A percentile compares a stretch with the other conserved stretches of the same genome.
These are phyloP conservation scores for Hedya salicella DNA, from an alignment of 2,888 invertebrate species.

Conservation along the genomic window DNA sequence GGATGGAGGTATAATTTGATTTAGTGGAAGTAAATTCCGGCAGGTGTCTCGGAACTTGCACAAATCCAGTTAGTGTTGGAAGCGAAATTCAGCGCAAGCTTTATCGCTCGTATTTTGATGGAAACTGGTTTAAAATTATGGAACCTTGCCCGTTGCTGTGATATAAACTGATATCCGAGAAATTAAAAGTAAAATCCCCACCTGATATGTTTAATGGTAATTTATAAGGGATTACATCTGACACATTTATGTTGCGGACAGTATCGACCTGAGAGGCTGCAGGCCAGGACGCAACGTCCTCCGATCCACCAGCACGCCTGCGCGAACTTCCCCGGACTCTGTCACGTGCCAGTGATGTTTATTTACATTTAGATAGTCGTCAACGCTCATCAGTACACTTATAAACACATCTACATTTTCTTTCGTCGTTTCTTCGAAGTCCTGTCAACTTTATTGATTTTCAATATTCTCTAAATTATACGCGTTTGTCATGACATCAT, in stretches of 20 bases:
- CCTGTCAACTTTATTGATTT: slow-evolving; percentile 16
- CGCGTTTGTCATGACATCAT: not conserved
- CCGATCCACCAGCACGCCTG: slow-evolving; percentile 49
- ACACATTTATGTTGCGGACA: slow-evolving; percentile 27
- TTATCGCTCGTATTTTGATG: slow-evolving; percentile 8
- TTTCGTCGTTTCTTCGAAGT: slow-evolving; percentile 25
- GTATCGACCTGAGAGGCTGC: slow-evolving; percentile 36
- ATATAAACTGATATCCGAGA: too few species aligned
- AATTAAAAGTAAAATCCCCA: not conserved
- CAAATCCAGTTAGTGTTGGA: slow-evolving; percentile 28
- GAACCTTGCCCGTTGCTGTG: not conserved
- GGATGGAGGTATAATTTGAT: slow-evolving; percentile 54
- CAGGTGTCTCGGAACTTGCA: slow-evolving; percentile 37
- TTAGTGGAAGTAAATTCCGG: slow-evolving; percentile 49
- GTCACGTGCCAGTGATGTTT: slow-evolving; percentile 61
- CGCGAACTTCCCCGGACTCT: slow-evolving; percentile 47
- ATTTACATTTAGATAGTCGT: slow-evolving; percentile 60
- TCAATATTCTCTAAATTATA: not conserved
- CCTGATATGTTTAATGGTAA: not conserved
- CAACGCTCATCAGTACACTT: slow-evolving; percentile 40
- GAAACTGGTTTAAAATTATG: not conserved
- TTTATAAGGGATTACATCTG: slow-evolving; percentile 1
- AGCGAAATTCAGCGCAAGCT: slow-evolving; percentile 7
- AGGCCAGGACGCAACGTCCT: slow-evolving; percentile 31
- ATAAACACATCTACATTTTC: slow-evolving; percentile 45